phyloP scores from a whole-genome alignment of 1,140 invertebrate species.

The Myzus persicae region DNA sequence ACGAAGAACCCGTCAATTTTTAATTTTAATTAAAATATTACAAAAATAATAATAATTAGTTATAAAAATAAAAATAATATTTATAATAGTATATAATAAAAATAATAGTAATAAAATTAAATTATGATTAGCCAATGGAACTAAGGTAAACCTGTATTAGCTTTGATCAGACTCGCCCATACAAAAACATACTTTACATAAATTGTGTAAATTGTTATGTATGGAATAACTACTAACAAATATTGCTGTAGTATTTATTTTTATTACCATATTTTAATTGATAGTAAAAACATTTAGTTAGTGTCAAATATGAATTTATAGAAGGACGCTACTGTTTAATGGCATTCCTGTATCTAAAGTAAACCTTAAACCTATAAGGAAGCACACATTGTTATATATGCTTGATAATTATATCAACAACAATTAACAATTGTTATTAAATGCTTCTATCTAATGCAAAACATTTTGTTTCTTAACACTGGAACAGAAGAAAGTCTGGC shows the following conservation, averaged over 20 bases:
- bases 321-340: constrained; percentile 26
- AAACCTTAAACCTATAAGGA: not conserved
- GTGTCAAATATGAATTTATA: constrained; percentile 11
- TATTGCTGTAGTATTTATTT: not conserved
- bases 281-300: not conserved
- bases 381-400: not conserved
- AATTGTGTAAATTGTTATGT: not conserved
- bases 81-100: constrained; percentile 37
- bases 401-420: not conserved
- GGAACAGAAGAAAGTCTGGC: not conserved
- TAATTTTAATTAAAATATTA: constrained; percentile 30
- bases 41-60: constrained; percentile 51
- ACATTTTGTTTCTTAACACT: not conserved
- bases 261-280: not conserved
- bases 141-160: constrained; percentile 2
- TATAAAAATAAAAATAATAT: constrained; percentile 50
- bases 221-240: constrained; percentile 21
- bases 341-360: not conserved
- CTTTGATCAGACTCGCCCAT: constrained; percentile 37
- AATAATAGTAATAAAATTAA: constrained; percentile 52
- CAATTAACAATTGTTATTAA: not conserved
- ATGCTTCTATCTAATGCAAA: not conserved
- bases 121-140: constrained; percentile 43
- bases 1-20: not conserved
- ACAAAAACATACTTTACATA: constrained; percentile 9